A percentile compares a stretch with the other conserved stretches of the same genome.
phyloP scores from a whole-genome alignment of 2,888 invertebrate genomes.

The Agrochola circellaris region DNA sequence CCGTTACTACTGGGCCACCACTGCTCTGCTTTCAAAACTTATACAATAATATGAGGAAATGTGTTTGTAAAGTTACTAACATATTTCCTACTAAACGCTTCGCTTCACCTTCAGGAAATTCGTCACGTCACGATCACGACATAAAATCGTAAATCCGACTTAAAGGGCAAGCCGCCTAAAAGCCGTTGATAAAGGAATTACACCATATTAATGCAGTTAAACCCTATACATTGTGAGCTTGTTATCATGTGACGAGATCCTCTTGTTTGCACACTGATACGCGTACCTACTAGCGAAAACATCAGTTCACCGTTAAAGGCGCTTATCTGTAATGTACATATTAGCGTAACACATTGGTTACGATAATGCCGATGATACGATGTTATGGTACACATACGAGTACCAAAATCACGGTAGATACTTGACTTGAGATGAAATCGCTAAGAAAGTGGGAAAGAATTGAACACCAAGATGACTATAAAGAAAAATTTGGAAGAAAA shows the following conservation, averaged over 20 bases:
- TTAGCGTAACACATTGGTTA: conserved; percentile 14
- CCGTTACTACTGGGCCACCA: too few species aligned
- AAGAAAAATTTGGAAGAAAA: too few species aligned
- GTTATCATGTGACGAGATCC: conserved; percentile 33
- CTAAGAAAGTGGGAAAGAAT: too few species aligned
- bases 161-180: conserved; percentile 22
- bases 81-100: too few species aligned
- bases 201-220: conserved; percentile 29
- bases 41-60: too few species aligned
- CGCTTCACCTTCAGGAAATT: not conserved
- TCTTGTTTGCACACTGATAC: conserved; percentile 36
- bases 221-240: conserved; percentile 23
- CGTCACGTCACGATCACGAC: not conserved
- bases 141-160: not conserved
- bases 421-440: too few species aligned
- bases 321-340: conserved; percentile 40
- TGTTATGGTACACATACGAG: not conserved
- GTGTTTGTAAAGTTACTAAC: too few species aligned
- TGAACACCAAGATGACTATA: too few species aligned
- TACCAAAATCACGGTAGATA: too few species aligned
- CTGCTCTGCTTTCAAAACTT: too few species aligned
- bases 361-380: not conserved
- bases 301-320: conserved; percentile 13
- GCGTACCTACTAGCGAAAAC: conserved; percentile 31
- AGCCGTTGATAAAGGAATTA: conserved; percentile 27